Evolutionary conservation across 2,113 vertebrate species (phyloP).

Genomic region (Callipepla californica): DNA sequence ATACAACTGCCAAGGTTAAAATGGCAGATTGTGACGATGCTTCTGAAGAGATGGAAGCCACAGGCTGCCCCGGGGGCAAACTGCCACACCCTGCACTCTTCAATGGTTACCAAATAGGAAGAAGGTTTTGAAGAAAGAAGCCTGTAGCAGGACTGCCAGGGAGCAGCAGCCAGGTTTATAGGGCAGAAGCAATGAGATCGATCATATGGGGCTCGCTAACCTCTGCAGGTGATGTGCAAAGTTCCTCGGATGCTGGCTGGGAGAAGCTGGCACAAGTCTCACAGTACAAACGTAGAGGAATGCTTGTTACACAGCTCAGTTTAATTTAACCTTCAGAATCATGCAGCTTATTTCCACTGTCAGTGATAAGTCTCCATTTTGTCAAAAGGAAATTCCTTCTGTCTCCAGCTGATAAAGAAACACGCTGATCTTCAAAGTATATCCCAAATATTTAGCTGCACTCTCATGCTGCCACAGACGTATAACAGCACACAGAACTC

Average conservation of each 20-base stretch:
- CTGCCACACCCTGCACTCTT: not conserved
- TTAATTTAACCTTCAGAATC: not conserved
- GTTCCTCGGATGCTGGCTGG: not conserved
- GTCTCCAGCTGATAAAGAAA: constrained; percentile 39
- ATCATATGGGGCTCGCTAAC: not conserved
- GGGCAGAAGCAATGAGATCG: not conserved
- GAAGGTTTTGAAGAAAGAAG: constrained; percentile 34
- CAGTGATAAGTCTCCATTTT: not conserved
- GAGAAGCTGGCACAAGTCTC: not conserved
- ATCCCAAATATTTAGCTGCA: constrained; percentile 27
- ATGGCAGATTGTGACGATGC: constrained; percentile 54
- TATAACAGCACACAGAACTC: not conserved
- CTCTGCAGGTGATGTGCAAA: not conserved
- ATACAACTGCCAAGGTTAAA: constrained; percentile 35
- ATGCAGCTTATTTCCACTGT: not conserved
- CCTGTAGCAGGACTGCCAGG: not conserved
- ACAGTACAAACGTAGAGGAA: not conserved
- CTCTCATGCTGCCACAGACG: not conserved
- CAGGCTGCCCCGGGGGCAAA: not conserved
- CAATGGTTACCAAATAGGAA: constrained; percentile 38
- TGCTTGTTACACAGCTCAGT: not conserved
- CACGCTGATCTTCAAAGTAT: constrained; percentile 26
- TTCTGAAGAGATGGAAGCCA: constrained; percentile 38
- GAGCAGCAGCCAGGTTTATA: not conserved
- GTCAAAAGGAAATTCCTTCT: constrained; percentile 35